Percentiles rank a stretch among this genome's conserved stretches.
Conservation (phyloP, 2,888 invertebrate species). For the Myathropa florea region DNA sequence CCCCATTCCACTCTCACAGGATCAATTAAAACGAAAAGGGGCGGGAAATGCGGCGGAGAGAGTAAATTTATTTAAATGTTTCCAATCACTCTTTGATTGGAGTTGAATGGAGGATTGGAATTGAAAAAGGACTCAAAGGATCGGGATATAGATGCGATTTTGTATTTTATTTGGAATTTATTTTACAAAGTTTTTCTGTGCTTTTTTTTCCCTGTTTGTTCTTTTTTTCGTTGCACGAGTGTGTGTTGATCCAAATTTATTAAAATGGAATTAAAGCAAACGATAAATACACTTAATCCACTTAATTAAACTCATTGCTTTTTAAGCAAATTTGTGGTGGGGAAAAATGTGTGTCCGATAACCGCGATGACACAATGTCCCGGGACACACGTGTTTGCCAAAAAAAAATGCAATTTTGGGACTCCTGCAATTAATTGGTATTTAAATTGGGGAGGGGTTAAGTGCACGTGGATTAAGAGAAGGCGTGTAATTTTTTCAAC, state of each 20-base stretch:
- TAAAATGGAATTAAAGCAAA: background rate
- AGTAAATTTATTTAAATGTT: constrained; percentile 2
- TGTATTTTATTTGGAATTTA: background rate
- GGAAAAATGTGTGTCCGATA: background rate
- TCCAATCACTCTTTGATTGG: constrained; percentile 15
- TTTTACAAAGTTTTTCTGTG: background rate
- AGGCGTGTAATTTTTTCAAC: too few relatives aligned
- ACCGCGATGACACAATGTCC: background rate
- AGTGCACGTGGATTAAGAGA: too few relatives aligned
- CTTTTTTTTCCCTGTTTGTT: background rate
- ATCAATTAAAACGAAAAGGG: constrained; percentile 1
- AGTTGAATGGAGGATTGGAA: background rate
- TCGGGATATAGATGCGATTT: background rate
- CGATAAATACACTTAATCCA: constrained; percentile 4
- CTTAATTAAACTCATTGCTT: constrained; percentile 15
- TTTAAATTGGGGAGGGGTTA: too few relatives aligned
- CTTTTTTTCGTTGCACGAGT: background rate
- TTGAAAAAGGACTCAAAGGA: constrained; percentile 4
- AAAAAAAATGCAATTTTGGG: background rate
- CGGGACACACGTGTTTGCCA: background rate
- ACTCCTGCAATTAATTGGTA: background rate
- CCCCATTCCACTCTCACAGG: background rate
- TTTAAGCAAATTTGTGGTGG: background rate
- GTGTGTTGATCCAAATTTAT: constrained; percentile 1
- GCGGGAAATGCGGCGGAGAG: background rate